Evolutionary conservation across 2,888 invertebrate genomes (phyloP), one percentile per base, ranked within the genome.

Genomic region (Volucella inanis): DNA sequence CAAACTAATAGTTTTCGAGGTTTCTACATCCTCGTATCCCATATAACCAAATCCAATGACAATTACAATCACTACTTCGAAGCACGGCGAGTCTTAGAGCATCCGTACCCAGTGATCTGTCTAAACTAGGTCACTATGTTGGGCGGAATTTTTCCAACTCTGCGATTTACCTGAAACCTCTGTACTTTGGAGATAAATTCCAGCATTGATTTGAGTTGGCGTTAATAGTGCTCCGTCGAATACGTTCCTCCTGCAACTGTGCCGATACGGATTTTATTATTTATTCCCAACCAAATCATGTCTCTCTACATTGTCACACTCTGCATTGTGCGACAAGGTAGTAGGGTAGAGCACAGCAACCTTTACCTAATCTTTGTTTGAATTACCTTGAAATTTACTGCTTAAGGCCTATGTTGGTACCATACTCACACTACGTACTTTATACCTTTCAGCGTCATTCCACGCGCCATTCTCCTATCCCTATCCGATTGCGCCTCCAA

Each of bases 331-430:
- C 4, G 31, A 31, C 31, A 31, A 6, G 6, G 31, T 31, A 31
- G 39, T 14, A 10, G 52, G 18, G 18, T 22, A 38, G 31, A 14
- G 57, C 11, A 49, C 52, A 61, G 8, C 8, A 31, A 31, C 31
- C 31, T 31, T 31, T 31, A 2, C 39, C 45, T 76, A 65, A 81
- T 82, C 71, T 77, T 41, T 65, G 47, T 9, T 64, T 12, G 55
- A 70, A 70, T 71, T 61, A 72, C 59, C 77, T 77, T 54, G 22
- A 71, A 71, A 67, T 71, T 82, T 72, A 82, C 82, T 61, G 54
- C 76, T 61, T 31, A 52, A 18, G 38, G 57, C 64, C 49, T 54
- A 22, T 38, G 31, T 31, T 38, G 45, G 31, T 68, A 22, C 6
- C 65, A 41, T 50, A 41, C 70, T 41, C n/a, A 38, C n/a, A 12